phyloP scores from a whole-genome alignment of 2,113 vertebrate genomes.

The Odocoileus virginianus region DNA sequence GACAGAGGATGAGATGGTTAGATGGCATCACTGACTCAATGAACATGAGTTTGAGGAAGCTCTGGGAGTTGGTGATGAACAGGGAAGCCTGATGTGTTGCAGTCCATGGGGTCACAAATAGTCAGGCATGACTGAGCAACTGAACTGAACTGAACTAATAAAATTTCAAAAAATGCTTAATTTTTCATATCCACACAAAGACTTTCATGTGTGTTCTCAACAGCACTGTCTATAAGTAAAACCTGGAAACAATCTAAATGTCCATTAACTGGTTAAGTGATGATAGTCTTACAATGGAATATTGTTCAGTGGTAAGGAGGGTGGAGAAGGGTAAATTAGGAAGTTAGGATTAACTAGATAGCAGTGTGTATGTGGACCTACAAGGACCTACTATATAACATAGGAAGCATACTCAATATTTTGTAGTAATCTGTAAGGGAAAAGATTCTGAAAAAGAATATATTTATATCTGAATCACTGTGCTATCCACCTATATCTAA shows the following conservation, averaged over 20 bases:
- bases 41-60: background rate
- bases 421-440: background rate
- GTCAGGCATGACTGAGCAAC: background rate
- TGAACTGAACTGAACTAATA: background rate
- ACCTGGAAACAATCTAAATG: background rate
- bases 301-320: background rate
- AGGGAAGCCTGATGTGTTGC: background rate
- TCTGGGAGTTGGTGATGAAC: background rate
- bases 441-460: background rate
- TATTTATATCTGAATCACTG: background rate
- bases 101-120: background rate
- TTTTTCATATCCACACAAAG: background rate
- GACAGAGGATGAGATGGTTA: background rate
- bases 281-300: background rate
- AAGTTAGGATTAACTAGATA: background rate
- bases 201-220: background rate
- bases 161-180: background rate
- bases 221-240: background rate
- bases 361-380: background rate
- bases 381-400: background rate
- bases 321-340: background rate
- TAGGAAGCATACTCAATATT: background rate
- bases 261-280: background rate
- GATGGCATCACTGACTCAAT: too few relatives aligned
- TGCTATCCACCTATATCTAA: background rate